phyloP scores from a whole-genome alignment of 2,113 vertebrate species.

The Tachysurus fulvidraco region DNA sequence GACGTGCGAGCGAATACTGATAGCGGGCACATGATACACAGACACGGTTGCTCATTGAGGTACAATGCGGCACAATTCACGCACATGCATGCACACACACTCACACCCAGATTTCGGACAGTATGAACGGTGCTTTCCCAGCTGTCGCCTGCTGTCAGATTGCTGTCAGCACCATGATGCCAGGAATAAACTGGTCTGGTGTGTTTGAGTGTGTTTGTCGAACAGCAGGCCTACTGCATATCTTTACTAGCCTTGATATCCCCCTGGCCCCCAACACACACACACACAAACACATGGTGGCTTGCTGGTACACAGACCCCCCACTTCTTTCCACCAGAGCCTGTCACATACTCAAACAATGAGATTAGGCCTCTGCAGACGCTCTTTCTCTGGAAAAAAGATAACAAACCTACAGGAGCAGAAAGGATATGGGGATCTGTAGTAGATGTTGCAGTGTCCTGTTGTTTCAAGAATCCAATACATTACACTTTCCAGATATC shows the following conservation, averaged over 20 bases:
- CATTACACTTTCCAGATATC: background rate
- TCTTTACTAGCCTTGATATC: conserved; percentile 33
- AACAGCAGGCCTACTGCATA: conserved; percentile 32
- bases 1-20: conserved; percentile 26
- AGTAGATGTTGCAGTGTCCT: background rate
- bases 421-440: background rate
- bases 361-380: conserved; percentile 33
- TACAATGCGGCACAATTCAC: background rate
- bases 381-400: conserved; percentile 11
- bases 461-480: background rate
- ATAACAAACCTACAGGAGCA: conserved; percentile 19
- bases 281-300: conserved; percentile 21
- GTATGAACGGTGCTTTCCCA: conserved; percentile 53
- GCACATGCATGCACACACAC: conserved; percentile 19
- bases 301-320: conserved; percentile 27
- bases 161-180: conserved; percentile 60
- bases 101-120: conserved; percentile 28
- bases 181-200: conserved; percentile 51
- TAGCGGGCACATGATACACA: conserved; percentile 21
- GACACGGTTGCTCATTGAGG: conserved; percentile 13
- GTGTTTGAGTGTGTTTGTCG: conserved; percentile 27
- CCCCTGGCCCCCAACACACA: conserved; percentile 6
- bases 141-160: conserved; percentile 64
- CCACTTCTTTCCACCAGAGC: conserved; percentile 25
- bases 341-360: conserved; percentile 42